Evolutionary conservation across 2,888 invertebrate genomes (phyloP), one percentile per base, ranked within the genome.

Genomic region (Ganaspis brasiliensis): DNA sequence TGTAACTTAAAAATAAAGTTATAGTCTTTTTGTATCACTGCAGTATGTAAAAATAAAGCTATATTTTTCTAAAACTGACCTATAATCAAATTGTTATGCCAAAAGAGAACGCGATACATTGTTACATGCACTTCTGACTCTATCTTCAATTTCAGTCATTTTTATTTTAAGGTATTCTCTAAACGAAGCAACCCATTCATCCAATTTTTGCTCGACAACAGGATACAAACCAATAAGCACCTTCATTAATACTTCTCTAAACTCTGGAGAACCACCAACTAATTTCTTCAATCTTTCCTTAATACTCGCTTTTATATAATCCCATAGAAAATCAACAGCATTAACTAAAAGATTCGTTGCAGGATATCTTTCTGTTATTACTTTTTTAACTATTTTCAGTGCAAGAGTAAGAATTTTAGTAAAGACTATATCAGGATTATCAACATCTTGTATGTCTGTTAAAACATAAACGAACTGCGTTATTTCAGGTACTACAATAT

Each of bases 331-430:
- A n/a, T 45, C 45, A 8, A 67, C 67, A 9, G 26, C 67, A 21
- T 0, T 26, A 24, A 26, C 67, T 12, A 67, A 24, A n/a, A 67
- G 12, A 49, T 67, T 67, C n/a, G 67, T n/a, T 40, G 5, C 67
- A 40, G 67, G 16, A 67, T 67, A 24, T 67, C 24, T 9, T n/a
- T 61, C 59, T 1, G 37, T 19, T 10, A 31, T 21, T 2, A 73
- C 3, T 6, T 16, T 24, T 56, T 57, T 72, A 2, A 35, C 31
- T n/a, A 79, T 76, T 55, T 78, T 79, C 1, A 78, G 26, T 24
- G 76, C 67, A 45, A 81, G 73, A 12, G 45, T 16, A 9, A 81
- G 21, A 16, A 81, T 61, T 57, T 81, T 81, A 19, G 75, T 74
- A 45, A 81, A 77, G 55, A 81, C 77, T 10, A 81, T 70, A 31